phyloP scores from a whole-genome alignment of 2,113 vertebrate genomes.

The Nicator chloris region DNA sequence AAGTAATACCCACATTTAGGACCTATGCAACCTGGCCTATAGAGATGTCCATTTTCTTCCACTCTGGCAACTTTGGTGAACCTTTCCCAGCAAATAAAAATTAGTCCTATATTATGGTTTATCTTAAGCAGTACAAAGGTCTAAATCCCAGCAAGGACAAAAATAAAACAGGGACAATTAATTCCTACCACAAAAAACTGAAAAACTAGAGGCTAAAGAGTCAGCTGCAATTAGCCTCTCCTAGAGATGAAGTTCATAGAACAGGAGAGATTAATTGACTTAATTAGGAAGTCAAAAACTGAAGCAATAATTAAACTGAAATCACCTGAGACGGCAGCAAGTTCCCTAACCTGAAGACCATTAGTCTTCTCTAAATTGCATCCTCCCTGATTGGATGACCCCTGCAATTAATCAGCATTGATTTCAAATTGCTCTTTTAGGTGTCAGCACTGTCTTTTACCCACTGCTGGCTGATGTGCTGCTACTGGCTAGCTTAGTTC shows the following conservation, averaged over 20 bases:
- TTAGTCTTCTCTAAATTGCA: constrained; percentile 28
- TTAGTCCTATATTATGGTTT: not conserved
- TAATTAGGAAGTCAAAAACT: constrained; percentile 57
- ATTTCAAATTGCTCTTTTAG: constrained; percentile 32
- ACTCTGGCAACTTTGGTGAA: not conserved
- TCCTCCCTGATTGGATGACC: not conserved
- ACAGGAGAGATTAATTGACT: constrained; percentile 57
- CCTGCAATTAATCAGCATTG: constrained; percentile 30
- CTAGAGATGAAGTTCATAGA: constrained; percentile 1
- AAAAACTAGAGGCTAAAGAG: not conserved
- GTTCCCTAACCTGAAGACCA: constrained; percentile 37
- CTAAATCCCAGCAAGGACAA: not conserved
- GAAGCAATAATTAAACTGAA: constrained; percentile 55
- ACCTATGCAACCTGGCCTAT: not conserved
- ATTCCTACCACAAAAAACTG: not conserved
- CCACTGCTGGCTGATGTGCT: not conserved
- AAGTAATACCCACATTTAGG: not conserved
- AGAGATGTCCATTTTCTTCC: not conserved
- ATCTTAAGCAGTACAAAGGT: not conserved
- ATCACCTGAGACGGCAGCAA: constrained; percentile 29
- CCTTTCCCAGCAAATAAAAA: not conserved
- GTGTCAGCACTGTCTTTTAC: not conserved
- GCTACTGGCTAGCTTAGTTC: not conserved
- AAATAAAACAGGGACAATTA: not conserved
- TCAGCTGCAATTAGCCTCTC: constrained; percentile 51